These are phyloP conservation scores for Raphicerus campestris DNA, from an alignment of 2,113 vertebrate genomes.

Conservation along the genomic window DNA sequence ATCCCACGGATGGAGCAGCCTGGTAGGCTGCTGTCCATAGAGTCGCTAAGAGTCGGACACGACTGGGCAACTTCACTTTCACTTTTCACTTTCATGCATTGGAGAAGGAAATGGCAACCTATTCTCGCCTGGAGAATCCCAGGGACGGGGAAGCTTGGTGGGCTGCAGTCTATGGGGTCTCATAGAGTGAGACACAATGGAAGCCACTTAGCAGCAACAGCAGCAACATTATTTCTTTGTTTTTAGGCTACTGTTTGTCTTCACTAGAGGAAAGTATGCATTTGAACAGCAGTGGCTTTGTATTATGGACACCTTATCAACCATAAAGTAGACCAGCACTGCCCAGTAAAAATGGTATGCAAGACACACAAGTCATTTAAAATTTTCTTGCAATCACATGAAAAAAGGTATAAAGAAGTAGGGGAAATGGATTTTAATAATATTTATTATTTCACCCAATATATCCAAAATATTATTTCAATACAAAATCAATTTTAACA, in stretches of 20 bases:
- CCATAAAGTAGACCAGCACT: not conserved
- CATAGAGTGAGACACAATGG: too few species aligned
- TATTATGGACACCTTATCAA: not conserved
- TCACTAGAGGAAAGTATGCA: not conserved
- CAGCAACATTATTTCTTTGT: not conserved
- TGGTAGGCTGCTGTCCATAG: too few species aligned
- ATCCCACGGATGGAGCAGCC: too few species aligned
- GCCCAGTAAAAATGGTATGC: not conserved
- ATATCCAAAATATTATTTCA: not conserved
- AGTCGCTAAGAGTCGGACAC: fast-evolving
- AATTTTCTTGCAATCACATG: not conserved
- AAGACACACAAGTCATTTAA: not conserved
- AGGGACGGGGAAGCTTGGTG: fast-evolving
- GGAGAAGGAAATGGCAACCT: too few species aligned
- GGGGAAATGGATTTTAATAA: not conserved
- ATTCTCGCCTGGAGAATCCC: too few species aligned
- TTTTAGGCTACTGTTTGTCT: not conserved
- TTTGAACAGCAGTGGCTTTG: not conserved
- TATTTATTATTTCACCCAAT: not conserved
- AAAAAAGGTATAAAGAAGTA: not conserved
- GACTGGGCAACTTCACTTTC: too few species aligned
- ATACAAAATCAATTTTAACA: not conserved
- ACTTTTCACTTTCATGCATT: too few species aligned
- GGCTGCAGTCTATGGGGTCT: too few species aligned
- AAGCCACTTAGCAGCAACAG: too few species aligned